Percentiles rank a stretch among this genome's conserved stretches.
Conservation (phyloP, 2,113 vertebrate genomes). For the Mandrillus leucophaeus region DNA sequence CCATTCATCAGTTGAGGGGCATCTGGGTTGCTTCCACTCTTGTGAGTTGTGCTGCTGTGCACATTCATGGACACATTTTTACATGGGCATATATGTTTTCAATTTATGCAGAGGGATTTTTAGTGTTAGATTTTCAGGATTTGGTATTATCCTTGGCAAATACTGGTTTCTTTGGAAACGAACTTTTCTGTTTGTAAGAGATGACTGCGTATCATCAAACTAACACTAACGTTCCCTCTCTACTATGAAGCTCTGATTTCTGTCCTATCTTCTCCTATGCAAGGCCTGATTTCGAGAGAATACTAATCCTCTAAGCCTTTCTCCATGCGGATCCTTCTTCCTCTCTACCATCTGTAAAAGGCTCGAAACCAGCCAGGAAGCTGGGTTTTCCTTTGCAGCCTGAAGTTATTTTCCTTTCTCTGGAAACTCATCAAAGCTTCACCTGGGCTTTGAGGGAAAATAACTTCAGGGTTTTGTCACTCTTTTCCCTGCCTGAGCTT, state of each 20-base stretch:
- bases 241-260: not conserved
- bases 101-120: not conserved
- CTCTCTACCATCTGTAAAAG: no score
- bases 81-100: not conserved
- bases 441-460: not conserved
- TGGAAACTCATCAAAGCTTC: not conserved
- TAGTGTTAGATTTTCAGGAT: not conserved
- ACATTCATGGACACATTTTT: not conserved
- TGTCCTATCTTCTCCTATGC: fast-evolving
- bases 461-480: not conserved
- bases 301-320: not conserved
- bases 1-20: not conserved
- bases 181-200: not conserved
- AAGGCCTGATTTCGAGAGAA: not conserved
- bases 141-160: not conserved
- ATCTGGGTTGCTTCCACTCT: not conserved
- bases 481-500: not conserved
- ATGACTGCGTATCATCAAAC: not conserved
- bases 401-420: not conserved
- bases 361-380: not conserved
- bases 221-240: not conserved
- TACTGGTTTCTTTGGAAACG: not conserved
- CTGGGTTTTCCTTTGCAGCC: not conserved
- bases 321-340: not conserved
- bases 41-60: not conserved